Base-by-base conservation (phyloP, 2,113 vertebrate species). In the Trichomycterus rosablanca region DNA sequence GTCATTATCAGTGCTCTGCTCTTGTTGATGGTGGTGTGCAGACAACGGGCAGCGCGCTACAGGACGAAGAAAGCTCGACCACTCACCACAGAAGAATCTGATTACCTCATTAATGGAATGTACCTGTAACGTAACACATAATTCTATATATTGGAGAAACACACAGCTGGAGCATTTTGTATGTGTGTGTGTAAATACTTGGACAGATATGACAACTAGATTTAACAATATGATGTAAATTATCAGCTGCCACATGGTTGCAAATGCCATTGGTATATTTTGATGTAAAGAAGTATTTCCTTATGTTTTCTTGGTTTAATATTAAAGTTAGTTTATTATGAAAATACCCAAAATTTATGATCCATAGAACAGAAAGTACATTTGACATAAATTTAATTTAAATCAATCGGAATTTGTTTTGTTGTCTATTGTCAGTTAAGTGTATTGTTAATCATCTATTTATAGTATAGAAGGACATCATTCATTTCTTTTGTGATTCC, bases 31-130 rank as follows among this genome's bases (percentile, higher is more conserved):
- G 93, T 94, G 22, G 85, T 83, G 72, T 97, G 93, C 72, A 89
- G 93, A 32, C 89, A 97, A 5, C 87, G 84, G 49, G 82, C 95
- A 11, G 92, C 94, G 43, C 92, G 89, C 60, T 91, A 91, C 84
- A 93, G 90, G 76, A 83, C 97, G 43, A 98, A 96, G 81, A 96
- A 97, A 82, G 87, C 93, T 45, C 90, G 92, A 9, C 95, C 95
- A 46, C 90, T 97, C 70, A 95, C 90, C 54, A 97, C 93, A 0
- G 95, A 99, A 83, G 96, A 99, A 77, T 98, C 95, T 0, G 96
- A 99, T 86, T 98, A 97, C 87, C 94, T 98, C 86, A 99, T 98
- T 80, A 98, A 99, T 32, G 95, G 96, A 88, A 98, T 99, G 96
- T 99, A 99, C 81, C 87, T 99, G 57, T 99, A 88, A 83, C 50